Percentiles rank a stretch among this genome's conserved stretches.
phyloP scores from a whole-genome alignment of 2,113 vertebrate species.

The Pseudolaguvia tuberculata region DNA sequence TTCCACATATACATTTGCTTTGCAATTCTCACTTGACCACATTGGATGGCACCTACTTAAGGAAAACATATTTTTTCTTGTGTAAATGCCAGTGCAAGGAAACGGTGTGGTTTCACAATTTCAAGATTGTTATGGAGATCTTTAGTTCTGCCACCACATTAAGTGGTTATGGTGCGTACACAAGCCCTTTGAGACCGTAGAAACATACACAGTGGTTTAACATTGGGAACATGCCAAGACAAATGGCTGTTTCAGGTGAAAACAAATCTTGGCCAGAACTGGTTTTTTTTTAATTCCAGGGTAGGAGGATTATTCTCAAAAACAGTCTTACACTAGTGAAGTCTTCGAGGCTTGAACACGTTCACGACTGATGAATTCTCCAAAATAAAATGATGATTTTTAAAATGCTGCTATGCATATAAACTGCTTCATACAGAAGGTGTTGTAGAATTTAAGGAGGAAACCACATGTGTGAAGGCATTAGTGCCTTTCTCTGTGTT shows the following conservation, averaged over 20 bases:
- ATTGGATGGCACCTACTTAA: slow-evolving; percentile 42
- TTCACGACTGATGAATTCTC: slow-evolving; percentile 57
- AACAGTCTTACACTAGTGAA: slow-evolving; percentile 55
- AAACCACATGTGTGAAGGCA: slow-evolving; percentile 42
- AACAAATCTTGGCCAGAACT: slow-evolving; percentile 65
- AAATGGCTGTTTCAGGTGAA: slow-evolving; percentile 74
- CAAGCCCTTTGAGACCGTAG: slow-evolving; percentile 68
- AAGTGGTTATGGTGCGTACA: slow-evolving; percentile 70
- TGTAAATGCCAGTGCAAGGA: slow-evolving; percentile 56
- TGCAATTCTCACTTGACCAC: slow-evolving; percentile 30
- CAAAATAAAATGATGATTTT: slow-evolving; percentile 56
- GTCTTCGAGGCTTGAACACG: slow-evolving; percentile 46
- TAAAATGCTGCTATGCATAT: slow-evolving; percentile 52
- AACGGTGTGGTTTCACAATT: slow-evolving; percentile 72
- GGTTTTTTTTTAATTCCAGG: slow-evolving; percentile 53
- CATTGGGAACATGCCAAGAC: slow-evolving; percentile 68
- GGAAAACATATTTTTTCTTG: slow-evolving; percentile 43
- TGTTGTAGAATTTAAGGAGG: slow-evolving; percentile 51
- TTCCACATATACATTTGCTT: slow-evolving; percentile 13
- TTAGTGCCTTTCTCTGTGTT: slow-evolving; percentile 36
- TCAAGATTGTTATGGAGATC: slow-evolving; percentile 70
- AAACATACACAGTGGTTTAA: slow-evolving; percentile 74
- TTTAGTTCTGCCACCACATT: slow-evolving; percentile 59
- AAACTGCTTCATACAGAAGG: slow-evolving; percentile 44
- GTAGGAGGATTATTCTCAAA: slow-evolving; percentile 42